phyloP scores from a whole-genome alignment of 2,113 vertebrate species.

The Colinus virginianus region DNA sequence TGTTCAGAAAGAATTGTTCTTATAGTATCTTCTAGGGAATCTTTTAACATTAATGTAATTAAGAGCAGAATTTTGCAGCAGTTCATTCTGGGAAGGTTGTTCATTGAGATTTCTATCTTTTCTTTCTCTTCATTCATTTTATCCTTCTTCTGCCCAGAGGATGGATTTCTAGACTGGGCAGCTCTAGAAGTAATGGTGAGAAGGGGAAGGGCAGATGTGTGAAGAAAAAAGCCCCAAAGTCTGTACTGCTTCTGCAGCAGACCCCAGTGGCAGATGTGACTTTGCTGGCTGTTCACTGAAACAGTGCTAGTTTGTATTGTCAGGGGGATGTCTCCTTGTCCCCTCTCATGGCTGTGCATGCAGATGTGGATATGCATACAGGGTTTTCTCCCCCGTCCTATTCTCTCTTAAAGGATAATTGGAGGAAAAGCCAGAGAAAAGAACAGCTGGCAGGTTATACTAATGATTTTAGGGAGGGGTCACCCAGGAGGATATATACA shows the following conservation, averaged over 20 bases:
- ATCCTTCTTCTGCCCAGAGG: neutral
- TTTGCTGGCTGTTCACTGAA: conserved; percentile 1
- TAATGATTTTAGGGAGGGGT: conserved; percentile 47
- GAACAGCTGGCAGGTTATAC: conserved; percentile 53
- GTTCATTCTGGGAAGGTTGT: neutral
- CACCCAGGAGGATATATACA: neutral
- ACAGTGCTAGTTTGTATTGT: neutral
- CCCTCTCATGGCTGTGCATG: neutral
- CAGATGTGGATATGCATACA: accelerated
- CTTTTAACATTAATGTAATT: conserved; percentile 45
- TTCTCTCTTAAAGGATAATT: neutral
- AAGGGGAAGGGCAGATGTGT: neutral
- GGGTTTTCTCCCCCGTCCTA: neutral
- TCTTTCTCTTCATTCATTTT: neutral
- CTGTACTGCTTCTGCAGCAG: neutral
- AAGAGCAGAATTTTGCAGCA: neutral
- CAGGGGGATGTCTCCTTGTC: neutral
- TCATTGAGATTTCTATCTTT: neutral
- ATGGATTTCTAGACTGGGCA: neutral
- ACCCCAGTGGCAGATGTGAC: neutral
- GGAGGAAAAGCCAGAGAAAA: conserved; percentile 11
- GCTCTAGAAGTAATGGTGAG: neutral
- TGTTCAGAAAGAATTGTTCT: neutral
- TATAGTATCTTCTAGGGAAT: neutral
- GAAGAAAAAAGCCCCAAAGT: neutral